Conservation (phyloP, 2,797 vertebrate genomes). For the Ceyx erithaca region DNA sequence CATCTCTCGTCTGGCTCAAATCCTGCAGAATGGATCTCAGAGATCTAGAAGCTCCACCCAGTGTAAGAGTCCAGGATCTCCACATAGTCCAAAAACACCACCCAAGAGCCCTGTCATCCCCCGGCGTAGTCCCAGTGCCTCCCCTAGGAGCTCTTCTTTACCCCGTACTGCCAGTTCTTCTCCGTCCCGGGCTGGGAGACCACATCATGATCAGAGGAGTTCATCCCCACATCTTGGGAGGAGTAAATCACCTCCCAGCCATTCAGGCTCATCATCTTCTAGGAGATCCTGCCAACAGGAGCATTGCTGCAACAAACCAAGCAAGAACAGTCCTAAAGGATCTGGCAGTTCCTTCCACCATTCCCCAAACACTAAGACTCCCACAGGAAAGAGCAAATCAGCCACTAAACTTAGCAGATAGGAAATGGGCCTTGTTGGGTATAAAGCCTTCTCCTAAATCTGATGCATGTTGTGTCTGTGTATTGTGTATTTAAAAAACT, state of each 20-base stretch:
- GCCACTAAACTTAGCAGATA: constrained; percentile 97
- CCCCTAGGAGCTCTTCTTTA: constrained; percentile 93
- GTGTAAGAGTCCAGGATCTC: constrained; percentile 84
- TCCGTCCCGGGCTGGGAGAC: constrained; percentile 90
- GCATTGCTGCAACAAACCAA: constrained; percentile 89
- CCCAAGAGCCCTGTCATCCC: constrained; percentile 89
- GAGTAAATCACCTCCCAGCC: constrained; percentile 95
- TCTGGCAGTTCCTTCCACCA: constrained; percentile 81
- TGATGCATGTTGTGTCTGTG: constrained; percentile 82
- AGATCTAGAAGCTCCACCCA: constrained; percentile 83
- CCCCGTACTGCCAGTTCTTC: constrained; percentile 97
- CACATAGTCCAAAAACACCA: constrained; percentile 87
- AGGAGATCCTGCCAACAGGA: constrained; percentile 92
- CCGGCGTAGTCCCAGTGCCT: constrained; percentile 94
- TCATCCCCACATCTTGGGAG: constrained; percentile 86
- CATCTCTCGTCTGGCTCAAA: constrained; percentile 94
- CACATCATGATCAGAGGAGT: constrained; percentile 86
- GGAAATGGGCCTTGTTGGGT: constrained; percentile 75
- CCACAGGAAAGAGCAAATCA: constrained; percentile 90
- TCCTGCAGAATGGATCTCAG: constrained; percentile 90
- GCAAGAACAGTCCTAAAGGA: constrained; percentile 82
- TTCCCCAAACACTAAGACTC: constrained; percentile 83
- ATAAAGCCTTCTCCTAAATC: constrained; percentile 70
- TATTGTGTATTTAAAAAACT: constrained; percentile 76
- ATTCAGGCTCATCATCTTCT: constrained; percentile 92